Evolutionary conservation across 2,888 invertebrate genomes (phyloP), one percentile per base, ranked within the genome.

Genomic region (Leucophenga montana): DNA sequence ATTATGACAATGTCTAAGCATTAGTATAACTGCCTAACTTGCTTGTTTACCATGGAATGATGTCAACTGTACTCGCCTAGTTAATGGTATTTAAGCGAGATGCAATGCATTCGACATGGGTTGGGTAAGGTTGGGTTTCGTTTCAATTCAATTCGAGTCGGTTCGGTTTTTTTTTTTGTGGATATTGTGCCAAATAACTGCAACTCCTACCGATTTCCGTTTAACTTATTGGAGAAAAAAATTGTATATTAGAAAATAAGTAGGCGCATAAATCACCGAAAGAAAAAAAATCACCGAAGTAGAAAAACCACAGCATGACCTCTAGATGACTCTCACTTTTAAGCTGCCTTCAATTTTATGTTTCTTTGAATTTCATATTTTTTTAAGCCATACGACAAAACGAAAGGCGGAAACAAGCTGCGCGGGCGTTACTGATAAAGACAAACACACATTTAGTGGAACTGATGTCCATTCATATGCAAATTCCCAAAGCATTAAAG

Each of bases 281-380:
- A 70, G 50, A 18, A 33, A 31, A 50, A 61, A 8, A 16, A 46
- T 20, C 27, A 48, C 27, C 18, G 13, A 18, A 61, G 73, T 22
- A n/a, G 48, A 20, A 39, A 39, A 73, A 82, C 74, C 75, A 68
- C 71, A 33, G 67, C 66, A 69, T 31, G 70, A 73, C 73, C 73
- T 70, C 67, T 71, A 3, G 64, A 5, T 68, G 69, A 81, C 82
- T 81, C 84, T 81, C 79, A 77, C 84, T 84, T 81, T 84, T 74
- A 68, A 39, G 39, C 39, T 39, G 39, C 39, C 8, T 11, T 8
- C 39, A 39, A 39, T 39, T 39, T 39, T 39, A 39, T 39, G 39
- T 39, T 39, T 39, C 39, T 39, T 39, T 39, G 11, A 39, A 39
- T 5, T 27, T 27, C 27, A 27, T 27, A 61, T 18, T 18, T 18